Evolutionary conservation across 2,797 vertebrate genomes (phyloP).

Genomic region (Anniella stebbinsi): DNA sequence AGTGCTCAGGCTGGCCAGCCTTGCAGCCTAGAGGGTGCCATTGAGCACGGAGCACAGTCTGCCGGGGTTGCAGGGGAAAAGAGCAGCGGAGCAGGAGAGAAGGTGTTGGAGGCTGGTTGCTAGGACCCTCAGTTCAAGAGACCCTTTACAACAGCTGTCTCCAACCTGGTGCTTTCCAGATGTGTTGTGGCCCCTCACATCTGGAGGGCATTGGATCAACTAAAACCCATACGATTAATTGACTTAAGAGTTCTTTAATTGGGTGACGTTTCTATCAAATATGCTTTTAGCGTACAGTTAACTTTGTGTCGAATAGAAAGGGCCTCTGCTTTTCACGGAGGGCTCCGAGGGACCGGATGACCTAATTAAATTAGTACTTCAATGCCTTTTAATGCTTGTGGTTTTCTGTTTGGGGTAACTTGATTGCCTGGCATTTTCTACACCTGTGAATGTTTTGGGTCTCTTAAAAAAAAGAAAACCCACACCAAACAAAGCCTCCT

Average conservation of each 20-base stretch:
- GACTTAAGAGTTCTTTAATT: background rate
- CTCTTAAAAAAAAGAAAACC: background rate
- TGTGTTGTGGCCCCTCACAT: background rate
- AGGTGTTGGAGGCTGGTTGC: background rate
- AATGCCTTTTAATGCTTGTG: slow-evolving; percentile 65
- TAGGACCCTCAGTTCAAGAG: background rate
- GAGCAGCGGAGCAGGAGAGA: background rate
- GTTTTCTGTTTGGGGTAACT: slow-evolving; percentile 70
- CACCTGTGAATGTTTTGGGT: slow-evolving; percentile 66
- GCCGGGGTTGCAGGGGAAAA: no score
- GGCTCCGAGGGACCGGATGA: slow-evolving; percentile 35
- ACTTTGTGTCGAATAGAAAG: background rate
- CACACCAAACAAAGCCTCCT: slow-evolving; percentile 4
- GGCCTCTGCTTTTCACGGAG: slow-evolving; percentile 49
- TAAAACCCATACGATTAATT: background rate
- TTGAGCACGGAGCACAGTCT: background rate
- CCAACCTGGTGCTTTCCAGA: background rate
- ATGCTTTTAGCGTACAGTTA: background rate
- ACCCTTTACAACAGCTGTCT: background rate
- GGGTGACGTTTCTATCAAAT: background rate
- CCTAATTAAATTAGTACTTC: slow-evolving; percentile 70
- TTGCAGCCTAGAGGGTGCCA: background rate
- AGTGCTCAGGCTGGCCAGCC: background rate
- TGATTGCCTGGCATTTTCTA: slow-evolving; percentile 74
- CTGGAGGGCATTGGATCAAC: background rate